Percentiles rank a stretch among this genome's conserved stretches.
These are phyloP conservation scores for Amphiduros pacificus DNA, from an alignment of 2,888 invertebrate genomes.

Conservation along the genomic window DNA sequence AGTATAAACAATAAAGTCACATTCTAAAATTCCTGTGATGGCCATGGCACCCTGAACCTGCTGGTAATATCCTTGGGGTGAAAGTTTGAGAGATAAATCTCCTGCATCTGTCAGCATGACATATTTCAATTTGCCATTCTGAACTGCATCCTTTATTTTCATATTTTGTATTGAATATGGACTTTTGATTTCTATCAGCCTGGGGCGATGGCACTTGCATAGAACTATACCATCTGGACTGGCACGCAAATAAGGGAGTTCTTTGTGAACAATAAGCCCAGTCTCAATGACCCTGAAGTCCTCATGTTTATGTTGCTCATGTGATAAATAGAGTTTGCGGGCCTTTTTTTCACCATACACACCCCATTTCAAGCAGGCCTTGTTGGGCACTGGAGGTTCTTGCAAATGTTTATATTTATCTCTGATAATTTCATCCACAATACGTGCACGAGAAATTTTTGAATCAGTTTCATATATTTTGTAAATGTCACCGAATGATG, in stretches of 20 bases:
- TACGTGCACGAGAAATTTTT: not conserved
- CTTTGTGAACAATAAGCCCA: not conserved
- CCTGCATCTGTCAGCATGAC: no score
- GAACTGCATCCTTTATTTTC: no score
- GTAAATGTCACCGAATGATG: not conserved
- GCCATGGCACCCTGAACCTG: slow-evolving; percentile 12
- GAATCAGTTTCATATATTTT: not conserved
- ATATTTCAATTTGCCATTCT: no score
- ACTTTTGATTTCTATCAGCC: slow-evolving; percentile 18
- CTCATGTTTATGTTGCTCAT: not conserved
- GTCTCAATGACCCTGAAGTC: not conserved
- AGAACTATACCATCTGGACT: slow-evolving; percentile 18
- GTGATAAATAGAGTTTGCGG: not conserved
- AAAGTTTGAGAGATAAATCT: no score
- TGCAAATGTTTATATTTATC: not conserved
- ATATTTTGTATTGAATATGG: slow-evolving; percentile 3
- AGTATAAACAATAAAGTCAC: slow-evolving; percentile 14
- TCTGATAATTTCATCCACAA: not conserved
- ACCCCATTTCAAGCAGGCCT: slow-evolving; percentile 1
- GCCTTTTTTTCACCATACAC: not conserved
- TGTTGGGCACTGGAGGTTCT: not conserved
- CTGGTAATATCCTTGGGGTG: no score
- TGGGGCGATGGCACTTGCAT: slow-evolving; percentile 18
- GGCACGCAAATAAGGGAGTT: slow-evolving; percentile 10
- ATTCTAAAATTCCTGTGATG: not conserved